A percentile compares a stretch with the other conserved stretches of the same genome.
phyloP scores from a whole-genome alignment of 1,140 invertebrate genomes.

The Chymomyza costata region DNA sequence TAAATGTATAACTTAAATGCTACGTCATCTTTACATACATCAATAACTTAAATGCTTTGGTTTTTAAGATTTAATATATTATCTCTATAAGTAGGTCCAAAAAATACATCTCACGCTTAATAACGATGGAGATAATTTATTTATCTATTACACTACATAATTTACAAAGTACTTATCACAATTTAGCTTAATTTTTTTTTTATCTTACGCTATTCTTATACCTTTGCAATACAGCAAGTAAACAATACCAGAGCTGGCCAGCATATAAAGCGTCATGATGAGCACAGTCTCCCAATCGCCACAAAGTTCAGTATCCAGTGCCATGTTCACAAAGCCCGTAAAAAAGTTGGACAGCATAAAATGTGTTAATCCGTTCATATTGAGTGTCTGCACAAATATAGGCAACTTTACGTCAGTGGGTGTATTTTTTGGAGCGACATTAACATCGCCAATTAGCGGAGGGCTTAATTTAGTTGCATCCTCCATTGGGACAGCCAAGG shows the following conservation, averaged over 20 bases:
- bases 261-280: constrained; percentile 49
- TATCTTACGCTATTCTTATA: constrained; percentile 50
- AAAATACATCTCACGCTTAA: too few species aligned
- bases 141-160: too few species aligned
- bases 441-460: not conserved
- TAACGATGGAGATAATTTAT: too few species aligned
- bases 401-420: constrained; percentile 21
- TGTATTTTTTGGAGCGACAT: not conserved
- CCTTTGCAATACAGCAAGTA: constrained; percentile 37
- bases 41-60: too few species aligned
- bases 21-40: too few species aligned
- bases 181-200: too few species aligned
- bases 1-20: too few species aligned
- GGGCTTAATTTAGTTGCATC: not conserved
- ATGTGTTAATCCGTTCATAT: constrained; percentile 47
- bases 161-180: too few species aligned
- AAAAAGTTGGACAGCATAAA: constrained; percentile 56
- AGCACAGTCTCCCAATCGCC: constrained; percentile 16
- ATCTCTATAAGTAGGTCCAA: too few species aligned
- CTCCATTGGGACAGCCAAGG: not conserved
- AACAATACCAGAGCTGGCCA: constrained; percentile 21
- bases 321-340: constrained; percentile 53
- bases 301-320: constrained; percentile 25
- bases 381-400: constrained; percentile 37
- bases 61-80: too few species aligned